Evolutionary conservation across 2,797 vertebrate genomes (phyloP).

Genomic region (Heteromormyrus szaboi): DNA sequence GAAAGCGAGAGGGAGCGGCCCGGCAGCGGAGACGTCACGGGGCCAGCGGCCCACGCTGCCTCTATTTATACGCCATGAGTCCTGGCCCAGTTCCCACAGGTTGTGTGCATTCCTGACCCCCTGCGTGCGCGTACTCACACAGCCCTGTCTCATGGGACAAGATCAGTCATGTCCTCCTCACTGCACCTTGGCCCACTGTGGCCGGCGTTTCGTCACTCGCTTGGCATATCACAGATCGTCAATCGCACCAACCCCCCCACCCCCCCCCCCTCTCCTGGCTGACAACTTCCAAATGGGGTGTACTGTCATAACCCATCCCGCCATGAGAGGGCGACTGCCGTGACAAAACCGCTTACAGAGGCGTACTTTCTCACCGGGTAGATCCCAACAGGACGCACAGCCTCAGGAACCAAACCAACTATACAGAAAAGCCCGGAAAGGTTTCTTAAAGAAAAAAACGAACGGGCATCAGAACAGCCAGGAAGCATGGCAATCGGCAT

Average conservation of each 20-base stretch:
- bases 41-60: conserved; percentile 59
- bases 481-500: not conserved
- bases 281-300: not conserved
- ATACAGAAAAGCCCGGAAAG: not conserved
- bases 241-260: too few relatives aligned
- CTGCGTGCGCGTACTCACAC: not conserved
- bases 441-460: not conserved
- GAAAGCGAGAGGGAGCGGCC: conserved; percentile 68
- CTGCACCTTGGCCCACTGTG: not conserved
- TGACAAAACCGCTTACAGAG: not conserved
- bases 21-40: conserved; percentile 57
- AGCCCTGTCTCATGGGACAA: conserved; percentile 36
- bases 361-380: not conserved
- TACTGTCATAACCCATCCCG: not conserved
- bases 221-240: not conserved
- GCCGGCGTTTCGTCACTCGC: not conserved
- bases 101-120: conserved; percentile 58
- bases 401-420: not conserved
- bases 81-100: conserved; percentile 56
- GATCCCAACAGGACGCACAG: not conserved
- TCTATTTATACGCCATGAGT: conserved; percentile 64
- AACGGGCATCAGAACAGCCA: not conserved
- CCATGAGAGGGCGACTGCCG: not conserved
- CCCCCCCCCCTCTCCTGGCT: not conserved
- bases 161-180: not conserved